A percentile compares a stretch with the other conserved stretches of the same genome.
Conservation (phyloP, 2,113 vertebrate genomes). For the Sterrhoptilus dennistouni region DNA sequence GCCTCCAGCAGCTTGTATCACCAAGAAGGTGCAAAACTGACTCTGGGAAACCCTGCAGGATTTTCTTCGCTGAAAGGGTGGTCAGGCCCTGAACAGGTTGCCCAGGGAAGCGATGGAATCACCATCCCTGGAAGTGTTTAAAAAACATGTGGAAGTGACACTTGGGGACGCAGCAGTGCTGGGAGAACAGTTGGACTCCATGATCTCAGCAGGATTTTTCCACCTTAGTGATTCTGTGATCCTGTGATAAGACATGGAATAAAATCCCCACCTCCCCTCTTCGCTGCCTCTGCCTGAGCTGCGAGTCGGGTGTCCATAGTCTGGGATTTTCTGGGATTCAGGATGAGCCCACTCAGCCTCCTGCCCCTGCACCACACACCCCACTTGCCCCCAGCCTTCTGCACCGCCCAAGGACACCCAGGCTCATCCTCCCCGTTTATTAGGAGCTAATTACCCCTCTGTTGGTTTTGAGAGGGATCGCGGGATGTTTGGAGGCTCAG, state of each 20-base stretch:
- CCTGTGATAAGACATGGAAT: rapidly evolving
- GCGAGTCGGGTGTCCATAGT: not conserved
- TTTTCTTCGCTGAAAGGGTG: not conserved
- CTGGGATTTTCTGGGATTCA: not conserved
- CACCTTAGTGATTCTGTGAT: not conserved
- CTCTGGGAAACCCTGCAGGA: not conserved
- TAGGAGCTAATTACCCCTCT: conserved; percentile 17
- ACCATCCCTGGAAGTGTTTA: not conserved
- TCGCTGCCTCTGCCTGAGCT: not conserved
- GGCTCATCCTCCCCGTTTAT: not conserved
- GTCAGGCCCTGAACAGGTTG: not conserved
- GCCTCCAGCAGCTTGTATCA: not conserved
- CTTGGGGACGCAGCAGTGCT: not conserved
- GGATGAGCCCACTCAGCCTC: not conserved
- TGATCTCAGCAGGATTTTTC: rapidly evolving
- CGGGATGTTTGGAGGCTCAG: conserved; percentile 14
- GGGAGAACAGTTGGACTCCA: not conserved
- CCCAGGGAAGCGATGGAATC: not conserved
- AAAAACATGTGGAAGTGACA: not conserved
- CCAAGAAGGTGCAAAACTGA: not conserved
- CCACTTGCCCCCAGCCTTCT: not conserved
- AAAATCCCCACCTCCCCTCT: not conserved
- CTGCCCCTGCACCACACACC: not conserved
- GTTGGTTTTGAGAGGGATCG: not conserved
- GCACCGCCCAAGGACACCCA: not conserved